Evolutionary conservation across 2,888 invertebrate genomes (phyloP), one percentile per base, ranked within the genome.

Genomic region (Patella pellucida): DNA sequence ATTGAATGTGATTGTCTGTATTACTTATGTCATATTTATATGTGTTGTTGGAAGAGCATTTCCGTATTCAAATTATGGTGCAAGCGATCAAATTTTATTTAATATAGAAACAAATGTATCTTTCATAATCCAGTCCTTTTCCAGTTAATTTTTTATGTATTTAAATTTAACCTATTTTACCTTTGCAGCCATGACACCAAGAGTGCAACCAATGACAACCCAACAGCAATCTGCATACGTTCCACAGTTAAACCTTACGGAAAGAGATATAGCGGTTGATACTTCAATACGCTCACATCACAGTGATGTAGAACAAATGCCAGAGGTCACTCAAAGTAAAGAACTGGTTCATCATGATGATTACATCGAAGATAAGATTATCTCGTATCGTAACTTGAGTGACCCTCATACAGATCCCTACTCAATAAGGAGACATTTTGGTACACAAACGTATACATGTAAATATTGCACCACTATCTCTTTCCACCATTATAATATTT

Each of bases 391-490:
- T 50, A 69, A 81, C 52, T 78, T 78, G 3, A 79, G 81, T 31
- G 81, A 82, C 71, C 80, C 83, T 9, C 71, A 72, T 41, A 79
- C 77, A 74, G 81, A 83, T 52, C 82, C 82, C 4, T 74, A 74
- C 62, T 83, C 86, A n/a, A 84, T 86, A 1, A 76, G 80, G n/a
- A 76, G 86, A 56, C 88, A 88, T 77, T 88, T 88, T 83, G 88
- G 87, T n/a, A 88, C 86, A 68, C 89, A 88, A 82, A 89, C 88
- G 41, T 41, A 41, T 41, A 41, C 62, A 74, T 84, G 83, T 83
- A 81, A 62, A 23, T 62, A 62, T 62, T 62, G 62, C 62, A 62
- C 62, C 62, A 23, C 62, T 62, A 62, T 62, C 62, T 62, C 62
- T 62, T 19, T 62, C 14, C 62, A 62, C 62, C 23, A 41, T 41